Conservation (phyloP, 1,140 invertebrate species). For the Papilio polytes region DNA sequence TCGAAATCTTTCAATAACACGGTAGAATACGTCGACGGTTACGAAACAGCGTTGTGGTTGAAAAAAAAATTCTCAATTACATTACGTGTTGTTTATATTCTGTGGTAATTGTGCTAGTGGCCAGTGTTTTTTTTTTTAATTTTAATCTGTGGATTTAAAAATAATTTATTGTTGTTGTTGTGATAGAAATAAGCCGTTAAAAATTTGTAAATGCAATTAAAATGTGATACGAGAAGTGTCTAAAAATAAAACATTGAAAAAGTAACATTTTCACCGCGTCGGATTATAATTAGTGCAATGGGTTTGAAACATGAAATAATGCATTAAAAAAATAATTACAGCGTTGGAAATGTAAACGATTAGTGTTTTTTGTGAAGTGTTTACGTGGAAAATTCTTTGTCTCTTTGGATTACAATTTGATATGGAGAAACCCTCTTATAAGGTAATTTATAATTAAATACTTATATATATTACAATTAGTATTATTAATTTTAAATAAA, state of each 20-base stretch:
- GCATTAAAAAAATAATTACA: constrained; percentile 48
- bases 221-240: constrained; percentile 42
- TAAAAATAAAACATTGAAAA: constrained; percentile 57
- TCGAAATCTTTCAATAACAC: constrained; percentile 28
- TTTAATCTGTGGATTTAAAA: constrained; percentile 26
- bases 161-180: constrained; percentile 37
- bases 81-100: constrained; percentile 39
- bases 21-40: constrained; percentile 15
- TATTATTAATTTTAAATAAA: constrained; percentile 2
- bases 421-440: constrained; percentile 70
- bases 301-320: constrained; percentile 55
- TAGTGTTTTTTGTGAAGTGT: constrained; percentile 51
- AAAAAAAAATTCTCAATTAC: constrained; percentile 37
- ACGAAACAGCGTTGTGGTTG: constrained; percentile 19
- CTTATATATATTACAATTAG: constrained; percentile 16
- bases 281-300: constrained; percentile 66
- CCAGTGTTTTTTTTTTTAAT: constrained; percentile 16
- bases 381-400: constrained; percentile 50
- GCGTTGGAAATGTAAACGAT: constrained; percentile 50
- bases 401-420: constrained; percentile 57
- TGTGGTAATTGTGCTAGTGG: constrained; percentile 27
- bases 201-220: constrained; percentile 21
- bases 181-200: constrained; percentile 13
- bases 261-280: constrained; percentile 57
- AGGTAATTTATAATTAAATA: constrained; percentile 56